phyloP scores from a whole-genome alignment of 2,113 vertebrate species.

The Gymnorhina tibicen region DNA sequence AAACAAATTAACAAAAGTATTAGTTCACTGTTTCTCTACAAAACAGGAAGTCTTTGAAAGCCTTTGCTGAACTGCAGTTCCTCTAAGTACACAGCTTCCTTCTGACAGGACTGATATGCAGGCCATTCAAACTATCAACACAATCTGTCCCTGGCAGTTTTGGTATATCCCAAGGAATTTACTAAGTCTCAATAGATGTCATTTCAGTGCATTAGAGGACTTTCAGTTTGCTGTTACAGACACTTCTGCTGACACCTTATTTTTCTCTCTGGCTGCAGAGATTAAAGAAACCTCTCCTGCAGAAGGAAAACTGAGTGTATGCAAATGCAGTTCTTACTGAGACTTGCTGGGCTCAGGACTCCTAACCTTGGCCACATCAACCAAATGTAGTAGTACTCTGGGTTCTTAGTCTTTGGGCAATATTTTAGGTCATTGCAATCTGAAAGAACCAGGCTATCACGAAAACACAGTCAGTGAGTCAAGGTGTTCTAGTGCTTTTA shows the following conservation, averaged over 20 bases:
- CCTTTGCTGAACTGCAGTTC: neutral
- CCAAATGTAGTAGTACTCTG: neutral
- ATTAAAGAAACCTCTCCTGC: neutral
- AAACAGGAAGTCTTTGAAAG: neutral
- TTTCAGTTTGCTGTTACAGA: neutral
- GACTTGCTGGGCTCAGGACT: neutral
- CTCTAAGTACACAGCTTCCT: neutral
- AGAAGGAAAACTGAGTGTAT: neutral
- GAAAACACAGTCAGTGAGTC: neutral
- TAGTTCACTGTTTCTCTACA: neutral
- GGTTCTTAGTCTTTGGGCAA: neutral
- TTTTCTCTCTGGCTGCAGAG: neutral
- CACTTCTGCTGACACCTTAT: neutral
- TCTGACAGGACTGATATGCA: neutral
- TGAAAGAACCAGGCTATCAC: neutral
- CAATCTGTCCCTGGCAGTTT: neutral
- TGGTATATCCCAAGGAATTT: neutral
- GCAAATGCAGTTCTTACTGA: neutral
- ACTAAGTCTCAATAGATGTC: neutral
- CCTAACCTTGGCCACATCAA: neutral
- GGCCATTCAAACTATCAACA: neutral
- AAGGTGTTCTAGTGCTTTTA: neutral
- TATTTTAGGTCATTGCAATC: neutral
- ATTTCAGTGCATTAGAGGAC: neutral
- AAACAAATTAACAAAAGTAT: neutral